These are phyloP conservation scores for Zaprionus lineosus DNA, from an alignment of 2,888 invertebrate species.

Conservation along the genomic window DNA sequence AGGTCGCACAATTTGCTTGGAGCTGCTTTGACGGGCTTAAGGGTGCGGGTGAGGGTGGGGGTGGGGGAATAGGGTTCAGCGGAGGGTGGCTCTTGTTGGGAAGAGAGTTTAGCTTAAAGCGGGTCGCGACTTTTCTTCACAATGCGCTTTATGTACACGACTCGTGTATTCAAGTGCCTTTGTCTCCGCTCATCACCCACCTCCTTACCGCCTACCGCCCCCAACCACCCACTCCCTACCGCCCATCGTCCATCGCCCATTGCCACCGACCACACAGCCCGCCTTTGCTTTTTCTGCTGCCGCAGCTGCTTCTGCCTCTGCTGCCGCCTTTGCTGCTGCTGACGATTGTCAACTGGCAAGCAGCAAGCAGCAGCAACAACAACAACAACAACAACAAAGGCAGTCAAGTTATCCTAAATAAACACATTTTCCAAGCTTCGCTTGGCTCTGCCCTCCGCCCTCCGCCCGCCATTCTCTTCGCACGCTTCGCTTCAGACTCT, in stretches of 20 bases:
- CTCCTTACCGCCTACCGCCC: not conserved
- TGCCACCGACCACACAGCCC: no score
- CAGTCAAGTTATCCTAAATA: conserved; percentile 75
- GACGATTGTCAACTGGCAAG: conserved; percentile 62
- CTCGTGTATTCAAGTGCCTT: conserved; percentile 35
- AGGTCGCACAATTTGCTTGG: conserved; percentile 48
- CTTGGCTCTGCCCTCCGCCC: conserved; percentile 3
- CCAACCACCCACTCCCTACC: not conserved
- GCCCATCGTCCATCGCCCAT: no score
- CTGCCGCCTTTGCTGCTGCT: no score
- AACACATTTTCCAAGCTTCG: conserved; percentile 70
- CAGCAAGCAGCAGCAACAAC: conserved; percentile 29
- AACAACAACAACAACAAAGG: conserved; percentile 36
- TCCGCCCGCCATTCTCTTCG: no score
- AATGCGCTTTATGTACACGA: conserved; percentile 40
- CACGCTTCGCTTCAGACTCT: no score
- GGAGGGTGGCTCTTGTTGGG: no score
- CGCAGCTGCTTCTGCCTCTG: no score
- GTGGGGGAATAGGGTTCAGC: no score
- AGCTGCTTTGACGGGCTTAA: conserved; percentile 7
- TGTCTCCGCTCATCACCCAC: conserved; percentile 10
- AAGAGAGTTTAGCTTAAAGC: not conserved
- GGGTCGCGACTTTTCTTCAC: conserved; percentile 27
- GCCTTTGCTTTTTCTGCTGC: no score
- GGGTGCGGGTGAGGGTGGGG: not conserved